These are phyloP conservation scores for Deilephila elpenor DNA, from an alignment of 2,888 invertebrate genomes.

Conservation along the genomic window DNA sequence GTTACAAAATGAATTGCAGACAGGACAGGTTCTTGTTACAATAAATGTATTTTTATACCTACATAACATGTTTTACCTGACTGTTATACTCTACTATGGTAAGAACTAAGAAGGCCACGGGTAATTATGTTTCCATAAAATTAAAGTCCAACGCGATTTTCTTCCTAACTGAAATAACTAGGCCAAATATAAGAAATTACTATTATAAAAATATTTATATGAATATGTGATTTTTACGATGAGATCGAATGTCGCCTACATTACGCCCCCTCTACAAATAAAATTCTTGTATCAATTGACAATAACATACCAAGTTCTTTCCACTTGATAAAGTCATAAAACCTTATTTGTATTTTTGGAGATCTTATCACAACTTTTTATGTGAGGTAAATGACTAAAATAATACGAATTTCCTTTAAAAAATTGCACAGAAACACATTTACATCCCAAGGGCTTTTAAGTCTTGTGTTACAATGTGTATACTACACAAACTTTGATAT, in stretches of 20 bases:
- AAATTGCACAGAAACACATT: neutral
- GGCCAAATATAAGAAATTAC: neutral
- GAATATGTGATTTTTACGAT: neutral
- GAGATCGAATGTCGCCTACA: conserved; percentile 1
- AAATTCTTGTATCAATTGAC: conserved; percentile 2
- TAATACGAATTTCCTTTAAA: conserved; percentile 6
- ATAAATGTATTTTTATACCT: neutral
- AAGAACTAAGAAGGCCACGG: neutral
- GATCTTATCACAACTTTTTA: conserved; percentile 30
- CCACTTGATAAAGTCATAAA: conserved; percentile 18
- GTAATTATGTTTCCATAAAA: too few relatives aligned
- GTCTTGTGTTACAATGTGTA: neutral
- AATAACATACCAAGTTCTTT: conserved; percentile 3
- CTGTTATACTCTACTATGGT: neutral
- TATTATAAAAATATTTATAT: neutral
- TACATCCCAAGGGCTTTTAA: conserved; percentile 9
- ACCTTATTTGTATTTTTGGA: conserved; percentile 35
- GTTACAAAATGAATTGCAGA: conserved; percentile 3
- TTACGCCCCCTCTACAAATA: conserved; percentile 9
- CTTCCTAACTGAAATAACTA: neutral
- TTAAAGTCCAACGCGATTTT: too few relatives aligned
- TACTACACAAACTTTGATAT: neutral
- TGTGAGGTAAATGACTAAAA: neutral
- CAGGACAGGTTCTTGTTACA: neutral
- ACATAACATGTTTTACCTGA: neutral